These are phyloP conservation scores for Lamellibrachia satsuma DNA, from an alignment of 2,888 invertebrate species.

Conservation along the genomic window DNA sequence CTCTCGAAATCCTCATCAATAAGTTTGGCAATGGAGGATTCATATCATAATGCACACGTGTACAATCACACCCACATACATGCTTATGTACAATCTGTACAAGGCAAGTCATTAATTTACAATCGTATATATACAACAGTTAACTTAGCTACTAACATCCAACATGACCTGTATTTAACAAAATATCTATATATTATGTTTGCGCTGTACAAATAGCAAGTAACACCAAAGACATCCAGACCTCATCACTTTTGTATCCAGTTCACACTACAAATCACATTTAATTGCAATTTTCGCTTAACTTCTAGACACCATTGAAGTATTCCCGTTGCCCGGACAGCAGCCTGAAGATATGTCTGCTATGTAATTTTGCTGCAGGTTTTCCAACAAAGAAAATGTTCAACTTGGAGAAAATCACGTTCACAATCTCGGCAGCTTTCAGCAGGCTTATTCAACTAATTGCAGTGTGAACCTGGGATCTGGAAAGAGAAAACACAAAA, in stretches of 20 bases:
- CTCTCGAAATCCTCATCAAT: neutral
- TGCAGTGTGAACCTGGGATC: neutral
- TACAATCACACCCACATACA: neutral
- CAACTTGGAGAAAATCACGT: neutral
- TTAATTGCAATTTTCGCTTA: neutral
- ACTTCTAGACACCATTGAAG: neutral
- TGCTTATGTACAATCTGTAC: conserved; percentile 9
- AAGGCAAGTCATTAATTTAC: conserved; percentile 9
- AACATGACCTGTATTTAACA: neutral
- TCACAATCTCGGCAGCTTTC: neutral
- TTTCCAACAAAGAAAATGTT: conserved; percentile 1
- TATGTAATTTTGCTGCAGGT: neutral
- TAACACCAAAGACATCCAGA: neutral
- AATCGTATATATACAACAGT: neutral
- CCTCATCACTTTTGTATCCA: neutral
- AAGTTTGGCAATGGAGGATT: neutral
- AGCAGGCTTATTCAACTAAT: neutral
- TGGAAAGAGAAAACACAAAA: neutral
- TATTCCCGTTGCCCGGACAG: neutral
- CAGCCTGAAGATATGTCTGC: neutral
- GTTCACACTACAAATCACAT: neutral
- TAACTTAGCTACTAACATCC: conserved; percentile 17
- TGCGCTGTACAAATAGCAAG: conserved; percentile 5
- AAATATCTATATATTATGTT: conserved; percentile 17
- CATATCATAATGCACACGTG: neutral